Evolutionary conservation across 2,113 vertebrate species (phyloP).

Genomic region (Fregata magnificens): DNA sequence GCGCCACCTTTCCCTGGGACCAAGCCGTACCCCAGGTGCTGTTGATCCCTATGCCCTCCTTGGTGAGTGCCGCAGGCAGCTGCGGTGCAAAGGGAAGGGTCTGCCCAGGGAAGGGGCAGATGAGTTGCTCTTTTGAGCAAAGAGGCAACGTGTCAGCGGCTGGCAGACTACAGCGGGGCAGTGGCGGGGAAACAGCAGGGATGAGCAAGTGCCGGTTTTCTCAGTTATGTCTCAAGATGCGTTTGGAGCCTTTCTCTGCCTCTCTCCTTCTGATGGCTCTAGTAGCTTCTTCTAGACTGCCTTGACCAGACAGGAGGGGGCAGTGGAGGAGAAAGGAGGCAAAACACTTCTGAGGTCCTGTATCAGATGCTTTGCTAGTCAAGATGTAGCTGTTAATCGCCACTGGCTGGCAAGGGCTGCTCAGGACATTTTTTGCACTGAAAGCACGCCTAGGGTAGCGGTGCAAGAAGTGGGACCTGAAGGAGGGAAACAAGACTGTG

Average conservation of each 20-base stretch:
- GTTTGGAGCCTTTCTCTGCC: not conserved
- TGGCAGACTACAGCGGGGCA: not conserved
- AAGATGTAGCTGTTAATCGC: not conserved
- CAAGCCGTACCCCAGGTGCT: not conserved
- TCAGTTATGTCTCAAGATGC: not conserved
- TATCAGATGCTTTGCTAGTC: not conserved
- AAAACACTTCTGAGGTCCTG: not conserved
- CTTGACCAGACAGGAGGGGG: not conserved
- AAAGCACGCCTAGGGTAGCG: rapidly evolving
- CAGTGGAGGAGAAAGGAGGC: not conserved
- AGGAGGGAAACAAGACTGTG: not conserved
- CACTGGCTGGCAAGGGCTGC: not conserved
- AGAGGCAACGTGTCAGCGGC: not conserved
- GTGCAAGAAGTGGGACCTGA: not conserved
- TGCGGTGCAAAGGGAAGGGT: not conserved
- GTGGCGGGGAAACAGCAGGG: not conserved
- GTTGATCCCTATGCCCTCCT: not conserved
- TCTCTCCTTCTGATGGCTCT: not conserved
- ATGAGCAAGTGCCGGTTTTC: not conserved
- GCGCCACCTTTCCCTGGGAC: not conserved
- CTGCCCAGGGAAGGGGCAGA: not conserved
- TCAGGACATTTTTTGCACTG: not conserved
- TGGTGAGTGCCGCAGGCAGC: not conserved
- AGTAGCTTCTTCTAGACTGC: not conserved
- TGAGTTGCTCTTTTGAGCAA: not conserved